Evolutionary conservation across 2,888 invertebrate species (phyloP), one percentile per base, ranked within the genome.

Genomic region (Neoascia interrupta): DNA sequence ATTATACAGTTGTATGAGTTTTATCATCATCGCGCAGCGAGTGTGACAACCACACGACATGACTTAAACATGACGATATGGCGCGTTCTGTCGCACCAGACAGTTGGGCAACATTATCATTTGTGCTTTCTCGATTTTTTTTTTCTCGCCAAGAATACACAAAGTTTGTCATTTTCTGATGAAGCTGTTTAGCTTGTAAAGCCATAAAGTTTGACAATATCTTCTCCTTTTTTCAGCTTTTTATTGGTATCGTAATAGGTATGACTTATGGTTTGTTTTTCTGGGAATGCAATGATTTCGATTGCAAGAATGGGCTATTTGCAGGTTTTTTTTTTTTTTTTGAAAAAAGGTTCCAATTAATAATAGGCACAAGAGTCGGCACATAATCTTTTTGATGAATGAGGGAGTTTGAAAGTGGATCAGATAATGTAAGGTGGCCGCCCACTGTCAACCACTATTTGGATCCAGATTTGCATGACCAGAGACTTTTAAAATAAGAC

Each of bases 71-170:
- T n/a, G n/a, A n/a, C n/a, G n/a, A n/a, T n/a, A 15, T 18, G 31
- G 34, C 13, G 28, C n/a, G 8, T 21, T n/a, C 23, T 51, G 34
- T 19, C 15, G 5, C 41, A 13, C 23, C 70, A 76, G 76, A 76
- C 76, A 66, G 64, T 70, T 76, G 76, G 76, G 76, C 76, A 76
- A 76, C 76, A 11, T 41, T 63, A 61, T n/a, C 37, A 26, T 39
- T 45, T 45, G 43, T 47, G 64, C 64, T 73, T 73, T 73, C 36
- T 13, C 56, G 19, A 41, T 58, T 36, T 26, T 56, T 21, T 28
- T 28, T 18, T 16, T 49, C 5, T 36, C 41, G 51, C 56, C 51
- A 56, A 63, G 36, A 34, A 64, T 39, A 61, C 58, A 54, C 16
- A 58, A 13, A 28, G 1, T 11, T 51, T 13, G n/a, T 31, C 26